Evolutionary conservation across 2,888 invertebrate genomes (phyloP), one percentile per base, ranked within the genome.

Genomic region (Emmelina monodactyla): DNA sequence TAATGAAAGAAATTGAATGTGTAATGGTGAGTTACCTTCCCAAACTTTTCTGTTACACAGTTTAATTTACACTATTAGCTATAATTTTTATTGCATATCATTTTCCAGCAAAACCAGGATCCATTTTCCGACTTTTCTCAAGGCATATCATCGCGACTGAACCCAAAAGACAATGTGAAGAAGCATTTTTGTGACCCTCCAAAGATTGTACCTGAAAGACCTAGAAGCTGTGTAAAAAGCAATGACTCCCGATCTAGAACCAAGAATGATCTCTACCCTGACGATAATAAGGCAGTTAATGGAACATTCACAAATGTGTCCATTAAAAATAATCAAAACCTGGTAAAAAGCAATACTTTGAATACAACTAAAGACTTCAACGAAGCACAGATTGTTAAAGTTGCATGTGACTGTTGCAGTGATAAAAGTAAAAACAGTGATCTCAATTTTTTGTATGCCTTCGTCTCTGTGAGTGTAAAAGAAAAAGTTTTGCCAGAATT

Each of bases 1-100:
- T 79, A 25, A 71, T 78, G 64, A 70, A 67, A 32, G 61, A 73
- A 61, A 78, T 79, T 31, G 76, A 78, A 49, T 50, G 62, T 46
- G 64, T 55, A 3, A 75, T 78, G 79, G 78, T 76, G 42, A 39
- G 57, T 47, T 34, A 15, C 11, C 11, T 16, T 25, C n/a, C 2
- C 19, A 25, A 11, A 14, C 14, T 28, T n/a, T 29, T 32, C 29
- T 19, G 29, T 37, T 35, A 14, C 34, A 19, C 5, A 9, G 9
- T 19, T 19, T 19, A 19, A 6, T 19, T 19, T 19, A 9, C 19
- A 6, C 19, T 19, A 19, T 19, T 19, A 19, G 19, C 19, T 6
- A 19, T 19, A 19, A 19, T 19, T 19, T 5, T 5, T 19, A 19
- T 19, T 19, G 5, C 9, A 19, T 19, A 19, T 19, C 9, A 6